Percentiles rank a stretch among this genome's conserved stretches.
Conservation (phyloP, 2,797 vertebrate genomes). For the Antennarius maculatus region DNA sequence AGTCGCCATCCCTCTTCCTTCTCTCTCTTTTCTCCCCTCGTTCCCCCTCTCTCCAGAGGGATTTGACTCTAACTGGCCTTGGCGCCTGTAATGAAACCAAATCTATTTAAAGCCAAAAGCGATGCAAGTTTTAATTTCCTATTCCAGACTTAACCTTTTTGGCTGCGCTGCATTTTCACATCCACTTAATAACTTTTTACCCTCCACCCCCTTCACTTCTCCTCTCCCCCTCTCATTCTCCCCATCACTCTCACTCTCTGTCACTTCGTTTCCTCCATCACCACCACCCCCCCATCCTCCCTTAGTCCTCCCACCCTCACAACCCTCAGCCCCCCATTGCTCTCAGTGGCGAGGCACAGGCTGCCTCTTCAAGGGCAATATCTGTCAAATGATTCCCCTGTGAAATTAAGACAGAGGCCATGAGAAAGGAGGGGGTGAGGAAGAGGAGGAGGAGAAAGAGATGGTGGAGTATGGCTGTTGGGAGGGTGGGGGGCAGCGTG, state of each 20-base stretch:
- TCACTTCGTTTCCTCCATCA: conserved; percentile 62
- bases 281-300: conserved; percentile 5
- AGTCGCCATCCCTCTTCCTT: conserved; percentile 61
- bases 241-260: conserved; percentile 66
- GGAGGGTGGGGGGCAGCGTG: conserved; percentile 16
- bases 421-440: conserved; percentile 57
- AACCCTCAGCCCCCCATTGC: conserved; percentile 57
- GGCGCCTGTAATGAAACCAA: conserved; percentile 85
- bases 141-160: conserved; percentile 86
- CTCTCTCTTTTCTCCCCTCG: conserved; percentile 47
- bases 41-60: conserved; percentile 71
- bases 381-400: conserved; percentile 83
- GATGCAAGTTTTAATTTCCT: conserved; percentile 86
- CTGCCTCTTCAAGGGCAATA: conserved; percentile 82
- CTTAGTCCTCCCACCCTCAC: conserved; percentile 35
- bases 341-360: conserved; percentile 71
- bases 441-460: conserved; percentile 36
- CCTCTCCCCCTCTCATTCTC: conserved; percentile 34
- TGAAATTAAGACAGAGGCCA: conserved; percentile 83
- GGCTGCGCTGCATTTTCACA: conserved; percentile 84
- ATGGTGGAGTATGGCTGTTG: conserved; percentile 9
- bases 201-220: conserved; percentile 38
- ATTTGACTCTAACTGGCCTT: conserved; percentile 85
- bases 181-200: conserved; percentile 85
- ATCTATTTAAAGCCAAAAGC: conserved; percentile 87